A percentile compares a stretch with the other conserved stretches of the same genome.
Evolutionary conservation across 1,140 invertebrate species (phyloP).

Genomic region (Plutomurus gul): DNA sequence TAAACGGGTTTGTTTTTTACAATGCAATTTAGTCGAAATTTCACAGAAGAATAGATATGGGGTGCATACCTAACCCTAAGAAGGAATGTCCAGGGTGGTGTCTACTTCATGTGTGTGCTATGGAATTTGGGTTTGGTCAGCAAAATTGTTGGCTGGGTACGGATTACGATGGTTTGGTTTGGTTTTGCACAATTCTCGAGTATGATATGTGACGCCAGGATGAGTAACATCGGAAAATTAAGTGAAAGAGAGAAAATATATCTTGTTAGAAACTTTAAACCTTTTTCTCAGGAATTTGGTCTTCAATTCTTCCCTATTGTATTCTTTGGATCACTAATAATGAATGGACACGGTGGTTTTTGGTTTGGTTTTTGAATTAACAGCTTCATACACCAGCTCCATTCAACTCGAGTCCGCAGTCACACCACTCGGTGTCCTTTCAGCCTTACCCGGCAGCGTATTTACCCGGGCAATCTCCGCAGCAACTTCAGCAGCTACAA

Average conservation of each 20-base stretch:
- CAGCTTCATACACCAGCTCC: slow-evolving; percentile 53
- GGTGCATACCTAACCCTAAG: too few relatives aligned
- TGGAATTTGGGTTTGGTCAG: too few relatives aligned
- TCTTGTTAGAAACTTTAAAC: too few relatives aligned
- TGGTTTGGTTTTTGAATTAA: slow-evolving; percentile 46
- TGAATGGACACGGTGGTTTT: slow-evolving; percentile 42
- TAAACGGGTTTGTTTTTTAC: slow-evolving; percentile 6
- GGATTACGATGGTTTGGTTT: too few relatives aligned
- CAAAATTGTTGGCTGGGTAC: too few relatives aligned
- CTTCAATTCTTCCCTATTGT: not conserved
- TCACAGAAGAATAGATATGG: too few relatives aligned
- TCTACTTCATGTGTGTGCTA: too few relatives aligned
- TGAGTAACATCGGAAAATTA: too few relatives aligned
- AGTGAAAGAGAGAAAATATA: too few relatives aligned
- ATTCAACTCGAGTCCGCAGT: slow-evolving; percentile 49
- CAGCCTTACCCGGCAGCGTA: slow-evolving; percentile 32
- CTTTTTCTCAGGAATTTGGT: not conserved
- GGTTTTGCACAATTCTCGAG: too few relatives aligned
- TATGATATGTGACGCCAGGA: too few relatives aligned
- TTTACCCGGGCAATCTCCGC: not conserved
- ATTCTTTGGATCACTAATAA: slow-evolving; percentile 18
- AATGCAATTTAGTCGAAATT: not conserved
- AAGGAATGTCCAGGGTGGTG: too few relatives aligned
- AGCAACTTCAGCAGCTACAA: not conserved
- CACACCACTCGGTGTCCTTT: slow-evolving; percentile 49